Percentiles rank a stretch among this genome's conserved stretches.
Conservation (phyloP, 1,140 invertebrate genomes). For the Chymomyza costata region DNA sequence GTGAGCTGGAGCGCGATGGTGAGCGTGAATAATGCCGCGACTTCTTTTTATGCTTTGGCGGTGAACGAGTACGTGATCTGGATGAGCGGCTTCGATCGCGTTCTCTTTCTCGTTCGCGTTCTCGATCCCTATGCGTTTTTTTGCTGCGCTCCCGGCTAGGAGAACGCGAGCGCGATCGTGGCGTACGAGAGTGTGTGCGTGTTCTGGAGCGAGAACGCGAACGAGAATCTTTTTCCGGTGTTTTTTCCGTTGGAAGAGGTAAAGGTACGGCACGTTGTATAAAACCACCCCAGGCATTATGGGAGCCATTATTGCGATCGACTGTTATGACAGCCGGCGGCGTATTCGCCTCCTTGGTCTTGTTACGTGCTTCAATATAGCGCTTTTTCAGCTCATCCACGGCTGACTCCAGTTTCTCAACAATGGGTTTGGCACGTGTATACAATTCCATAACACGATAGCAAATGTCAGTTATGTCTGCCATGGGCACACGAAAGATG, state of each 20-base stretch:
- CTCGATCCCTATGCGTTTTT: conserved; percentile 57
- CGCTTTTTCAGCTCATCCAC: conserved; percentile 85
- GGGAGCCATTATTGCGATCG: conserved; percentile 76
- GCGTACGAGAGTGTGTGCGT: conserved; percentile 73
- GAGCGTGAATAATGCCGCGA: conserved; percentile 69
- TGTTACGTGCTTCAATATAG: conserved; percentile 85
- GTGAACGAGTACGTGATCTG: conserved; percentile 71
- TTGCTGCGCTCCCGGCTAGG: conserved; percentile 74
- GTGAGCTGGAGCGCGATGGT: conserved; percentile 64
- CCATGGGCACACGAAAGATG: conserved; percentile 89
- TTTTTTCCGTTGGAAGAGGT: conserved; percentile 58
- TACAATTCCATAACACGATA: conserved; percentile 90
- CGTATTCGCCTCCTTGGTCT: conserved; percentile 79
- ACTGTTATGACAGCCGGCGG: conserved; percentile 77
- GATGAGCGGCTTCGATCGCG: conserved; percentile 71
- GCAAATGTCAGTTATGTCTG: conserved; percentile 90
- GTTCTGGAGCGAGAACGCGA: conserved; percentile 67
- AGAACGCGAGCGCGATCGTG: conserved; percentile 55
- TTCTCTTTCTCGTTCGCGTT: conserved; percentile 4
- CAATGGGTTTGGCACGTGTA: conserved; percentile 84
- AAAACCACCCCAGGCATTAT: conserved; percentile 82
- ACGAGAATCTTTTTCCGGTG: conserved; percentile 63
- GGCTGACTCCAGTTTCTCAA: conserved; percentile 84
- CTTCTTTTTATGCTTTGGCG: conserved; percentile 68
- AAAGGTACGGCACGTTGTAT: conserved; percentile 75